Base-by-base conservation (phyloP, 1,140 invertebrate species). In the Cyphomyrmex costatus region DNA sequence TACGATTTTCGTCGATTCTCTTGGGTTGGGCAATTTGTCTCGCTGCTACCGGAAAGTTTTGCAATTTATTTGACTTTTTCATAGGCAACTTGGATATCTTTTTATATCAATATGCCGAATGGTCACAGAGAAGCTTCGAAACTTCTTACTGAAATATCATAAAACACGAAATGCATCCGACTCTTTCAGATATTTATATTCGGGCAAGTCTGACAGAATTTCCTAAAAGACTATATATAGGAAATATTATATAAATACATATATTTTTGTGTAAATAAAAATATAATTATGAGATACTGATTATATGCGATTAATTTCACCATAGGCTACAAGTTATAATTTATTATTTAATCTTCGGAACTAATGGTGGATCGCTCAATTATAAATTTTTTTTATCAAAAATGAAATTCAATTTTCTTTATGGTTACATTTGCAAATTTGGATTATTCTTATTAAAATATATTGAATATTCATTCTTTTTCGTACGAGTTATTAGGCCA, bases 51-150 rank as follows among this genome's bases (percentile, higher is more conserved):
- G 79, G 66, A 90, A 90, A 93, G 82, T 94, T 93, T 87, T 86
- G 65, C 88, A 87, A 92, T 92, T 92, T 91, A 90, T 91, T 91
- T 90, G 87, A 79, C 92, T 93, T 92, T 91, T 91, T 91, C 86
- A 21, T 82, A 65, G 79, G 12, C 56, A 87, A 46, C 85, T 73
- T 77, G 85, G 87, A 89, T 91, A 85, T 84, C 89, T 91, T 91
- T 92, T 91, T 92, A 91, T 90, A 89, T 94, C 93, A 92, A 93
- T 93, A 93, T 91, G 91, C 86, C 91, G 78, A 74, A 79, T 87
- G 88, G 87, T 85, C 87, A 73, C 80, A 74, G 84, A 86, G 27
- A 65, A 60, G 56, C 78, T 90, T 86, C 70, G 85, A 73, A 85
- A 90, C 87, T 90, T 91, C 83, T 90, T 88, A 66, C 82, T 24